Percentiles rank a stretch among this genome's conserved stretches.
Evolutionary conservation across 1,140 invertebrate species (phyloP).

Genomic region (Zaprionus taronus): DNA sequence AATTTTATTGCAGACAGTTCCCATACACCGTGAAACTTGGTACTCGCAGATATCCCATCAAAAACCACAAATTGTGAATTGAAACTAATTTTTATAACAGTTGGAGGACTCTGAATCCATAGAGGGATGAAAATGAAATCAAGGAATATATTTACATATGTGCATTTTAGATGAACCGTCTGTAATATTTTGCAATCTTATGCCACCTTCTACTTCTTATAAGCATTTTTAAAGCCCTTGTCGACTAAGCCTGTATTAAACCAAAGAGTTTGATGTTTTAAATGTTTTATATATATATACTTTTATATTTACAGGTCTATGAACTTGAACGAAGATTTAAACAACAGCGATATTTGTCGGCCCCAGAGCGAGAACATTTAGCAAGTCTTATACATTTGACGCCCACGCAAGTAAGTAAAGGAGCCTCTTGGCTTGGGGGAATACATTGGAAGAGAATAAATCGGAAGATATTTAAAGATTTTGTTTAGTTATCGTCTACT

Average conservation of each 20-base stretch:
- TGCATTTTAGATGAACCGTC: not conserved
- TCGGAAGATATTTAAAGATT: not conserved
- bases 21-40: not conserved
- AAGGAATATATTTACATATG: not conserved
- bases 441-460: not conserved
- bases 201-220: no score
- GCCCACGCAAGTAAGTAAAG: slow-evolving; percentile 94
- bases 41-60: not conserved
- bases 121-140: not conserved
- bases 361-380: slow-evolving; percentile 97
- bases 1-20: slow-evolving; percentile 4
- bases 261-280: not conserved
- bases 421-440: not conserved
- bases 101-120: not conserved
- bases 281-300: not conserved
- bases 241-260: no score
- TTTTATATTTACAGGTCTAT: slow-evolving; percentile 91
- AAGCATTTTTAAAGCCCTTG: no score
- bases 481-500: no score
- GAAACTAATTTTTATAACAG: not conserved
- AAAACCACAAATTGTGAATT: slow-evolving; percentile 2
- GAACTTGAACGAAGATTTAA: slow-evolving; percentile 99
- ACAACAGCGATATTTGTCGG: slow-evolving; percentile 97
- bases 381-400: slow-evolving; percentile 97
- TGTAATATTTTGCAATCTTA: no score